Evolutionary conservation across 1,140 invertebrate species (phyloP).

Genomic region (Pemphigus obesinymphae): DNA sequence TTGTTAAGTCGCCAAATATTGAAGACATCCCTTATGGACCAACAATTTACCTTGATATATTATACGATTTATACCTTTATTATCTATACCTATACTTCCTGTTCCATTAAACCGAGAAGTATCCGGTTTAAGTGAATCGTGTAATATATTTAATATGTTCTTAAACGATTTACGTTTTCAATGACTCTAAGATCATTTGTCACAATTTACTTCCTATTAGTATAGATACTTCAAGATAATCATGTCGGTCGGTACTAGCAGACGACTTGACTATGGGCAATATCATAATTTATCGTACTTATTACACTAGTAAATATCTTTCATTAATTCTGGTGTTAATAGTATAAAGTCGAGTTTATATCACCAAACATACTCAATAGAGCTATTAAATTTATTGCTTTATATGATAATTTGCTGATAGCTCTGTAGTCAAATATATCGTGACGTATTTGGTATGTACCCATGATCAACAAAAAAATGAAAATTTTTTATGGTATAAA

Average conservation of each 20-base stretch:
- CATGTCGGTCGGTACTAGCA: background rate
- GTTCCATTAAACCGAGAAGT: background rate
- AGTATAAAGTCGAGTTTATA: background rate
- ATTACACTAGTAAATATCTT: background rate
- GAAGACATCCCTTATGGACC: background rate
- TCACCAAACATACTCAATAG: background rate
- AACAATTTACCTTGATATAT: background rate
- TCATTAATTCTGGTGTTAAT: background rate
- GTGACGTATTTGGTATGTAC: too few species aligned
- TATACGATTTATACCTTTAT: too few species aligned
- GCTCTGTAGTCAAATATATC: too few species aligned
- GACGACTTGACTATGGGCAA: too few species aligned
- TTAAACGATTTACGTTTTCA: slow-evolving; percentile 9
- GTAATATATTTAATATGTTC: background rate
- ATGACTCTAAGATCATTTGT: slow-evolving; percentile 7
- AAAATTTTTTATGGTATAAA: too few species aligned
- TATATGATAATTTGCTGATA: background rate
- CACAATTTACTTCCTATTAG: slow-evolving; percentile 22
- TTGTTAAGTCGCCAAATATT: too few species aligned
- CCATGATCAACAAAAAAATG: background rate
- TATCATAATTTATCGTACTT: background rate
- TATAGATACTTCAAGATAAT: slow-evolving; percentile 30
- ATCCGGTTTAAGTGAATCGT: background rate
- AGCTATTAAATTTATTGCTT: background rate
- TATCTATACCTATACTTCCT: slow-evolving; percentile 1